Evolutionary conservation across 2,113 vertebrate species (phyloP).

Genomic region (Thamnophis sirtalis): DNA sequence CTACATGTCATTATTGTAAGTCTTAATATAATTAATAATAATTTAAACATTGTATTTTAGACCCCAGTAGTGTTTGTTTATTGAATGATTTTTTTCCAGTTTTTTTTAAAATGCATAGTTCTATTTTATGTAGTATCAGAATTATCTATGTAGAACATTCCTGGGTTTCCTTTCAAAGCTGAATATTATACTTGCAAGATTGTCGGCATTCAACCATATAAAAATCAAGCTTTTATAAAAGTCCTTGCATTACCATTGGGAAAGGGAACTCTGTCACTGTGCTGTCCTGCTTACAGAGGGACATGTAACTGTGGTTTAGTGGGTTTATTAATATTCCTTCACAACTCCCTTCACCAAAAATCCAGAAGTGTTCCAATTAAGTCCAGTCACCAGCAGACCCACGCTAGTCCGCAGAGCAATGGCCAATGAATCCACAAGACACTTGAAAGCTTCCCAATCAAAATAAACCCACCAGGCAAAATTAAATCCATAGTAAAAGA

Average conservation of each 20-base stretch:
- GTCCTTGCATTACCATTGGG: not conserved
- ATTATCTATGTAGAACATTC: not conserved
- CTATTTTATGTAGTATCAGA: not conserved
- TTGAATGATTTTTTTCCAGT: not conserved
- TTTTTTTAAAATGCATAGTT: not conserved
- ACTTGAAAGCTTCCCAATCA: not conserved
- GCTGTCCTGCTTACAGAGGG: not conserved
- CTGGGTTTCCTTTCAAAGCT: not conserved
- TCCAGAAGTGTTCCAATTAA: not conserved
- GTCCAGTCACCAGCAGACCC: not conserved
- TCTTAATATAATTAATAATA: not conserved
- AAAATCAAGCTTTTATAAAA: not conserved
- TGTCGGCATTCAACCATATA: not conserved
- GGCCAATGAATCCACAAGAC: not conserved
- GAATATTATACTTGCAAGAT: not conserved
- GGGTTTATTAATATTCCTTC: not conserved
- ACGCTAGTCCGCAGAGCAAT: not conserved
- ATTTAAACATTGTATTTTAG: not conserved
- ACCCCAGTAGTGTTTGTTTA: not conserved
- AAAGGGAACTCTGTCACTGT: not conserved
- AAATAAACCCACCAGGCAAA: not conserved
- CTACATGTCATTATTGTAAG: constrained; percentile 91
- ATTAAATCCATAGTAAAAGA: not conserved
- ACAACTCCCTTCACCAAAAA: not conserved
- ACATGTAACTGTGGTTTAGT: not conserved